Conservation (phyloP, 2,797 vertebrate species). For the Rousettus madagascariensis region DNA sequence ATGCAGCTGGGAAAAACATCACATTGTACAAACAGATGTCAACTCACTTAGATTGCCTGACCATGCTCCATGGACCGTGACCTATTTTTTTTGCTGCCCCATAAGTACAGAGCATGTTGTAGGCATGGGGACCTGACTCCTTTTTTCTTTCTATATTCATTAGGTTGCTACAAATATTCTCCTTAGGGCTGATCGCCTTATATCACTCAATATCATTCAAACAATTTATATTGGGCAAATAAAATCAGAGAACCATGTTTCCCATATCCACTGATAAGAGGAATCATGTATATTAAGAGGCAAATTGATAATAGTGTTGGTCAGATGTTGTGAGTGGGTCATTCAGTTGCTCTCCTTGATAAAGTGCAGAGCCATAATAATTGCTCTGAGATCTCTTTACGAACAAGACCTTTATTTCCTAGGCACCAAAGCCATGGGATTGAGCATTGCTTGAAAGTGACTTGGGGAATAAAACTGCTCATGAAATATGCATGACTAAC, state of each 20-base stretch:
- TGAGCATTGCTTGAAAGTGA: constrained; percentile 81
- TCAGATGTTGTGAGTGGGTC: constrained; percentile 68
- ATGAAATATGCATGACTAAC: constrained; percentile 87
- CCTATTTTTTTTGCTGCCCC: constrained; percentile 63
- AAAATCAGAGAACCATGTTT: constrained; percentile 29
- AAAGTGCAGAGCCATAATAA: constrained; percentile 73
- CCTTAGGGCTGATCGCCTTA: constrained; percentile 8
- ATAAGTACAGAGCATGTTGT: constrained; percentile 35
- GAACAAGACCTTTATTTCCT: constrained; percentile 82
- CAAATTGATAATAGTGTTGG: constrained; percentile 70
- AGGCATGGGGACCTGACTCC: neutral
- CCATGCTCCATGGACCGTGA: neutral
- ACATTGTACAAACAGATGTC: constrained; percentile 75
- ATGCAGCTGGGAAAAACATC: constrained; percentile 76
- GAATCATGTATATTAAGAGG: constrained; percentile 63
- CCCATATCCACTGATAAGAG: constrained; percentile 52
- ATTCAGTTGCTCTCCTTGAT: constrained; percentile 76
- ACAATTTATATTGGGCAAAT: constrained; percentile 60
- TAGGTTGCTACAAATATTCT: constrained; percentile 47
- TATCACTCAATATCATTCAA: neutral
- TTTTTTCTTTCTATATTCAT: constrained; percentile 30
- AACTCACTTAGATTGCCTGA: constrained; percentile 63
- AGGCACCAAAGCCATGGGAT: constrained; percentile 77
- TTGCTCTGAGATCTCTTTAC: constrained; percentile 80
- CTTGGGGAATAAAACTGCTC: constrained; percentile 83